Evolutionary conservation across 2,113 vertebrate species (phyloP), one percentile per base, ranked within the genome.

Genomic region (Rhineura floridana): DNA sequence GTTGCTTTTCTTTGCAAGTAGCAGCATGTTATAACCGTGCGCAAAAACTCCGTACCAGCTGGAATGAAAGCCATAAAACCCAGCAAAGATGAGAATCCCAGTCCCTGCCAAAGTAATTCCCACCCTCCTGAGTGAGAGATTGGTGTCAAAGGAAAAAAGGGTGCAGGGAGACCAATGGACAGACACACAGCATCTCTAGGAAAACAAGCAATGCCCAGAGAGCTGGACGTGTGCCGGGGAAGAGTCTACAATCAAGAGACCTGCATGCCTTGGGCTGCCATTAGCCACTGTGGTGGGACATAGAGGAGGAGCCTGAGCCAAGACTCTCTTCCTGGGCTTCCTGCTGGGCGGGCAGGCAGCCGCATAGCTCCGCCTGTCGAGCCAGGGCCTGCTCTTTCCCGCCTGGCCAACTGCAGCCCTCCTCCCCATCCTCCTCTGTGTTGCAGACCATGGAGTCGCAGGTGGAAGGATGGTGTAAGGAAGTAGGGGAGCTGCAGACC

Each of bases 381-480:
- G 17, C 77, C 17, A n/a, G 75, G 44, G 25, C 78, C 21, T n/a
- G 28, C 36, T 25, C 7, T 25, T 65, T 25, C 3, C 19, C 69
- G 10, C 23, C 76, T 19, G 21, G 46, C n/a, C 46, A 3, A 2
- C 10, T 3, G 6, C 48, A 5, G n/a, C 65, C n/a, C 12, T 1
- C 1, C 23, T 6, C 44, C 50, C 36, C 2, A 30, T 33, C 80
- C 63, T 21, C 44, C 7, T 80, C 89, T 82, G 79, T 15, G 25
- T 77, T 46, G 10, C 95, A 99, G 98, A 97, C 95, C 6, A 98
- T 99, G 98, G 98, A 99, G 95, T 94, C 93, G 0, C 98, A 99
- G 93, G 97, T 98, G 97, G 98, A 99, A 93, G 97, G 97, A 89
- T 98, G 98, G 98, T 98, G 97, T 92, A 96, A 97, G 86, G 98